Base-by-base conservation (phyloP, 1,140 invertebrate species). In the Palaemon carinicauda region DNA sequence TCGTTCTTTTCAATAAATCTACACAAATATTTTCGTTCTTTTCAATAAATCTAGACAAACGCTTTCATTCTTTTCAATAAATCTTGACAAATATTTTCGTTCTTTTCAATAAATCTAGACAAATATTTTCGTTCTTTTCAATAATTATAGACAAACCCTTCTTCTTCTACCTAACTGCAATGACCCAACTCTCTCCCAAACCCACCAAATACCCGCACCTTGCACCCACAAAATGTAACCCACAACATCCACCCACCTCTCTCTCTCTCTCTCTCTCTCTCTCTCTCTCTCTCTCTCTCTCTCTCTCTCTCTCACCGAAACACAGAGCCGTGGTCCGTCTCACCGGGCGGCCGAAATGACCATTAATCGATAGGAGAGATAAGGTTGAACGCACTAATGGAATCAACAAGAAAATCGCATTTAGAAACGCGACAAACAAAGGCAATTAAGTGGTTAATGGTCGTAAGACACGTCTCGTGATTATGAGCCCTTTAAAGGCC, bases 401-500 rank as follows among this genome's bases (percentile, higher is more conserved):
- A 80, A 86, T 86, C 83, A 86, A 86, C 83, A 86, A 79, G 83
- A 80, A 79, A 86, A 86, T 86, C 83, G 69, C 83, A 86, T 86
- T 86, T 86, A 31, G 77, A 80, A 78, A 54, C 60, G 77, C 51
- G 83, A 86, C 83, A 86, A 86, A 86, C 83, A 86, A 79, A 86
- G 74, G 50, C 83, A 86, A 86, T 86, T 86, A 86, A 86, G 83
- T 86, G 65, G 60, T 80, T 86, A 86, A 86, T 86, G 83, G 83
- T 27, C 56, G 74, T 79, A 79, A 77, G 77, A 80, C 75, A 71
- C 60, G 27, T 50, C n/a, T 69, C 53, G 60, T 19, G n/a, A 17
- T 29, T 56, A 41, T 33, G 54, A 56, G 78, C 10, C 31, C n/a
- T 52, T 27, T 15, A 73, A 31, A 29, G 24, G 17, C 69, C 51